Conservation (phyloP, 2,797 vertebrate species). For the Petrocephalus sullivani region DNA sequence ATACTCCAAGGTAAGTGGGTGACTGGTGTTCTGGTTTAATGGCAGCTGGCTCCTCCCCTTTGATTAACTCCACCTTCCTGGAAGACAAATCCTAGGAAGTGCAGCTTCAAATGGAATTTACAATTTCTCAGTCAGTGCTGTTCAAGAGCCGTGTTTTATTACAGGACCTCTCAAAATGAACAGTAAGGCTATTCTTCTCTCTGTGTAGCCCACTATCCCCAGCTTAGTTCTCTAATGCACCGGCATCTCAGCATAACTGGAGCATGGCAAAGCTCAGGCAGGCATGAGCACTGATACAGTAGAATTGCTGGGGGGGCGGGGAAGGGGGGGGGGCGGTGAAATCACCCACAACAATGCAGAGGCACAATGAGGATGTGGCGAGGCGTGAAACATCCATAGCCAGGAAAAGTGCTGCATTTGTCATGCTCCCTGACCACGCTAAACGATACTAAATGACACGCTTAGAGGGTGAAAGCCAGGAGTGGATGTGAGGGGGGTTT, state of each 20-base stretch:
- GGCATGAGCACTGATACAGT: conserved; percentile 72
- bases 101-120: neutral
- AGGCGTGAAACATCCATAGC: conserved; percentile 58
- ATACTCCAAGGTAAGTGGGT: conserved; percentile 70
- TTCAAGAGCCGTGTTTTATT: neutral
- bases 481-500: conserved; percentile 30
- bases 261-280: conserved; percentile 75
- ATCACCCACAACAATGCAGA: conserved; percentile 65
- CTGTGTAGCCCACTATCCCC: conserved; percentile 27
- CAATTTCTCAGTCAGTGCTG: neutral
- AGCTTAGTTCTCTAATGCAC: conserved; percentile 53
- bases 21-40: neutral
- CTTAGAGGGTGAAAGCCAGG: conserved; percentile 57
- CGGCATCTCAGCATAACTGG: conserved; percentile 66
- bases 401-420: conserved; percentile 71
- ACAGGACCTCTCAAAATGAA: neutral
- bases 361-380: conserved; percentile 59
- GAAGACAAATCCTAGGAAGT: neutral
- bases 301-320: conserved; percentile 47
- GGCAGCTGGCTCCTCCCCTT: neutral
- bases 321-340: conserved; percentile 39
- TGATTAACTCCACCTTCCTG: neutral
- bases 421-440: conserved; percentile 70
- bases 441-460: conserved; percentile 66
- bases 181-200: neutral